Conservation (phyloP, 2,797 vertebrate genomes). For the Onychomys leucogaster region DNA sequence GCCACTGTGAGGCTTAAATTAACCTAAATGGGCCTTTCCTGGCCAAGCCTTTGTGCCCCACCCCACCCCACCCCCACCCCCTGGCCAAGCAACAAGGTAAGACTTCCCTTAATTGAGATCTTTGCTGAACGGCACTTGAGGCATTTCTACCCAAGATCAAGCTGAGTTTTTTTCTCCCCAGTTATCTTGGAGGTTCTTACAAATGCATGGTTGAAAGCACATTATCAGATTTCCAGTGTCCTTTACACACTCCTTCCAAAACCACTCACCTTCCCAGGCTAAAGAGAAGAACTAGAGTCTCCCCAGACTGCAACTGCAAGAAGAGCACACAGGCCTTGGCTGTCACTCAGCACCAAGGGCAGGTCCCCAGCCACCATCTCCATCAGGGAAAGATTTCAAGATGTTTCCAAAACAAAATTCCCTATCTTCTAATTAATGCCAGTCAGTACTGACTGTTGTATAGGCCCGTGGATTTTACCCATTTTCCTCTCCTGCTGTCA, state of each 20-base stretch:
- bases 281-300: not conserved
- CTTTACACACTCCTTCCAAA: not conserved
- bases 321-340: not conserved
- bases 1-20: slow-evolving; percentile 1
- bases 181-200: slow-evolving; percentile 32
- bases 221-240: not conserved
- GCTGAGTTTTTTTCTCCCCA: not conserved
- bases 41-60: too few species aligned
- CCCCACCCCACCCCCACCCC: too few species aligned
- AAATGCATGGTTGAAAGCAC: slow-evolving; percentile 47
- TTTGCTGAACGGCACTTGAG: slow-evolving; percentile 25
- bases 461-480: not conserved
- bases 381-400: not conserved
- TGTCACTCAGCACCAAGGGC: not conserved
- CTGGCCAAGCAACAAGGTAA: not conserved
- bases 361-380: not conserved
- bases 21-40: not conserved
- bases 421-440: not conserved
- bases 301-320: not conserved
- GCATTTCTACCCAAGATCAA: slow-evolving; percentile 4
- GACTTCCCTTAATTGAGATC: not conserved
- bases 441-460: not conserved
- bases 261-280: not conserved
- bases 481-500: not conserved
- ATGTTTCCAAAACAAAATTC: not conserved